phyloP scores from a whole-genome alignment of 2,888 invertebrate species.

The Ochlodes sylvanus region DNA sequence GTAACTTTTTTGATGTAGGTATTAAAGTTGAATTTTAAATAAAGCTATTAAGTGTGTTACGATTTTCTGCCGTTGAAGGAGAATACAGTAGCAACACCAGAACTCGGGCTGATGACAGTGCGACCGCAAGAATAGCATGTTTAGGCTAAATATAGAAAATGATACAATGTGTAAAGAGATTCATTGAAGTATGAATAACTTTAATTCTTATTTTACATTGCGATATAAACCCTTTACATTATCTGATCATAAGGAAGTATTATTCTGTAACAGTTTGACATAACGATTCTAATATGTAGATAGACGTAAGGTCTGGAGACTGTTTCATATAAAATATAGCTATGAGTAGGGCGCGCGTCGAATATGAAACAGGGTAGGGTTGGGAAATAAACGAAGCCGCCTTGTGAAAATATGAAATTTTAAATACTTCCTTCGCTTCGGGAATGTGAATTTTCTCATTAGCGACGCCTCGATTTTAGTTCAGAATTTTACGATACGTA shows the following conservation, averaged over 20 bases:
- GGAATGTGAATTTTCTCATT: conserved; percentile 32
- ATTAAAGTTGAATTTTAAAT: conserved; percentile 52
- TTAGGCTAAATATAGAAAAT: too few relatives aligned
- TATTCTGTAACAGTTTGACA: conserved; percentile 54
- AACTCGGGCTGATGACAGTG: conserved; percentile 72
- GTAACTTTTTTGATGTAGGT: conserved; percentile 51
- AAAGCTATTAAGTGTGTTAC: conserved; percentile 49
- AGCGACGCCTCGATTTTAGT: conserved; percentile 18
- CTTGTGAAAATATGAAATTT: conserved; percentile 35
- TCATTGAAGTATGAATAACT: background rate
- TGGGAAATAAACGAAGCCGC: conserved; percentile 52
- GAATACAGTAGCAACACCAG: conserved; percentile 54
- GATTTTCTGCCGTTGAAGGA: conserved; percentile 24
- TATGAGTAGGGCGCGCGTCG: conserved; percentile 56
- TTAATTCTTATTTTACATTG: conserved; percentile 20
- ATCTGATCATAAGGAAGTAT: conserved; percentile 47
- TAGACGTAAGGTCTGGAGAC: conserved; percentile 66
- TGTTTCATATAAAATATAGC: conserved; percentile 74
- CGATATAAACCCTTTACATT: conserved; percentile 36
- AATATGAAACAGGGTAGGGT: conserved; percentile 73
- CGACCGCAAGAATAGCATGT: conserved; percentile 80
- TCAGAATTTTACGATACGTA: conserved; percentile 3
- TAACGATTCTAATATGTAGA: conserved; percentile 56
- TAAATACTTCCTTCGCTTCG: conserved; percentile 25
- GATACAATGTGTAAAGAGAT: too few relatives aligned